Conservation (phyloP, 2,888 invertebrate species). For the Synanthedon andrenaeformis region DNA sequence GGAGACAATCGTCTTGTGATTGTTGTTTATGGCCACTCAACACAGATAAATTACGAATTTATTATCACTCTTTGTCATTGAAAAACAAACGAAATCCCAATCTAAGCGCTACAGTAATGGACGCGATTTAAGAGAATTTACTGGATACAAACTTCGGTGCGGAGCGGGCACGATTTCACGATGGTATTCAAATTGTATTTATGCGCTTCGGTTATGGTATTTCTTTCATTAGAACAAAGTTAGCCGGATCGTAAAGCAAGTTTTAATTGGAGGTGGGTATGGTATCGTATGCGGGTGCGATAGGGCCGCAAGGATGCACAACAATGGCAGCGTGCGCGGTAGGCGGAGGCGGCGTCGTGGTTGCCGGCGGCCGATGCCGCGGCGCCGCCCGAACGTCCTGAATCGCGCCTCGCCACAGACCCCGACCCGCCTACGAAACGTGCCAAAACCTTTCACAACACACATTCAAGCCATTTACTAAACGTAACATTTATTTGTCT, state of each 20-base stretch:
- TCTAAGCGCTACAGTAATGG: no score
- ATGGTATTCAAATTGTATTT: slow-evolving; percentile 4
- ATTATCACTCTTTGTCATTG: background rate
- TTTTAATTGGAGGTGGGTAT: slow-evolving; percentile 39
- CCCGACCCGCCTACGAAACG: slow-evolving; percentile 25
- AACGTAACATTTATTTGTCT: no score
- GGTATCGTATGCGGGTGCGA: slow-evolving; percentile 24
- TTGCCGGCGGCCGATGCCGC: slow-evolving; percentile 38
- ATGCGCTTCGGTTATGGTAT: slow-evolving; percentile 2
- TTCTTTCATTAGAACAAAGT: slow-evolving; percentile 37
- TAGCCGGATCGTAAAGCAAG: slow-evolving; percentile 36
- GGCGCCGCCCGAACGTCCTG: slow-evolving; percentile 36
- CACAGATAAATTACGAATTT: background rate
- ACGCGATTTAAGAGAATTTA: background rate
- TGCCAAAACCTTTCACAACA: slow-evolving; percentile 17
- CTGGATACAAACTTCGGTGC: no score
- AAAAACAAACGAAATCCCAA: no score
- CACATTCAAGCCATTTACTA: slow-evolving; percentile 2
- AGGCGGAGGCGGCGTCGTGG: slow-evolving; percentile 52
- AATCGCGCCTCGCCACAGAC: slow-evolving; percentile 34
- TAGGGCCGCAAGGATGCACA: slow-evolving; percentile 21
- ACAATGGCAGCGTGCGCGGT: slow-evolving; percentile 53
- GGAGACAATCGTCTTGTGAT: slow-evolving; percentile 39
- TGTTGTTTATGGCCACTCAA: slow-evolving; percentile 22
- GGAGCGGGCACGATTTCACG: slow-evolving; percentile 13